phyloP scores from a whole-genome alignment of 1,140 invertebrate species.

The Ridgeia piscesae region DNA sequence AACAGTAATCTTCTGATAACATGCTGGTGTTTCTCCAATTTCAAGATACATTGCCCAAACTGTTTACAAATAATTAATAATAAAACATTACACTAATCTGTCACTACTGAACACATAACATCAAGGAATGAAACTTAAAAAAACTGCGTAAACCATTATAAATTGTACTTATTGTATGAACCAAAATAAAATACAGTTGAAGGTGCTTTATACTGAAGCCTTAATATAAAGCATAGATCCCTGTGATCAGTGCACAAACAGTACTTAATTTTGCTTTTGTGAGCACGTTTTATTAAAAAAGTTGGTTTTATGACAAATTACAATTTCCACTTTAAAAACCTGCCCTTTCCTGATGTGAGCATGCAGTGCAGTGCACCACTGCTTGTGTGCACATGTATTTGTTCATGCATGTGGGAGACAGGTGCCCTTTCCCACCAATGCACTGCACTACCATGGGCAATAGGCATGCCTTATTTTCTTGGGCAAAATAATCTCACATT shows the following conservation, averaged over 20 bases:
- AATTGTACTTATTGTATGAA: no score
- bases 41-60: neutral
- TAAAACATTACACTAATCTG: no score
- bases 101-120: no score
- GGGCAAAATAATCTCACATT: no score
- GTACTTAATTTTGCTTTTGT: no score
- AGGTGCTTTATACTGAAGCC: no score
- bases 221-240: no score
- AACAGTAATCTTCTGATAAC: neutral
- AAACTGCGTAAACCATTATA: no score
- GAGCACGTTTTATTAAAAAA: neutral
- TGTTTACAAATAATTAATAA: no score
- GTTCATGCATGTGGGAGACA: neutral
- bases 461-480: neutral
- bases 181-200: no score
- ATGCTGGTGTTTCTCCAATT: neutral
- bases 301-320: neutral
- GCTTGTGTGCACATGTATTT: neutral
- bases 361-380: neutral
- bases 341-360: neutral
- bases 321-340: neutral
- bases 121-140: no score
- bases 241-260: no score
- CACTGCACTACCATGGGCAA: neutral
- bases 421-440: neutral